These are phyloP conservation scores for Babylonia areolata DNA, from an alignment of 1,140 invertebrate genomes.

Conservation along the genomic window DNA sequence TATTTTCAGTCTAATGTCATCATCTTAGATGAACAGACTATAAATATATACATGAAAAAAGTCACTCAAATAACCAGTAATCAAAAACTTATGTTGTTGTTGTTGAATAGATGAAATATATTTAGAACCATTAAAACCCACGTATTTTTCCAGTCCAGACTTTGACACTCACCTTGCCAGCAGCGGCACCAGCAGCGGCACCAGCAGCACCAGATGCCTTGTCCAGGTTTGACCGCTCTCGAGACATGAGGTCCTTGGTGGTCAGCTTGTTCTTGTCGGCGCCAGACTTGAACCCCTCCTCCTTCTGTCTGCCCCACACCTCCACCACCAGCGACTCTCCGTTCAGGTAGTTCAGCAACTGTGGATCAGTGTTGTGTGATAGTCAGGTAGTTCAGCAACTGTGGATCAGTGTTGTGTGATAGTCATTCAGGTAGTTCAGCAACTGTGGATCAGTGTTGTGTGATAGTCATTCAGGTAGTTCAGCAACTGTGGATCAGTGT, in stretches of 20 bases:
- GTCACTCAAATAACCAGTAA: not conserved
- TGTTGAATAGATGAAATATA: not conserved
- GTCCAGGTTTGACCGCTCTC: slow-evolving; percentile 41
- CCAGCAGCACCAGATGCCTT: not conserved
- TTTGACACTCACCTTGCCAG: not conserved
- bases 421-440: too few species aligned
- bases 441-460: too few species aligned
- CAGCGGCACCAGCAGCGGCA: not conserved
- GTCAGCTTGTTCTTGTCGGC: slow-evolving; percentile 28
- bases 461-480: too few species aligned
- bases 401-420: too few species aligned
- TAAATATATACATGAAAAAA: not conserved
- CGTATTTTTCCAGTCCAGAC: not conserved
- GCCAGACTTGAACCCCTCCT: slow-evolving; percentile 42
- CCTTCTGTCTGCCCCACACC: slow-evolving; percentile 78
- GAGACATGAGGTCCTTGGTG: slow-evolving; percentile 50
- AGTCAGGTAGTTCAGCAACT: too few species aligned
- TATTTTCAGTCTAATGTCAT: not conserved
- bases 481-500: too few species aligned
- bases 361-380: too few species aligned
- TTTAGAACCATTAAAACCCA: not conserved
- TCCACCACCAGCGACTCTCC: slow-evolving; percentile 77
- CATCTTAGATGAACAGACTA: too few species aligned
- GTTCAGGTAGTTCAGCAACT: slow-evolving; percentile 79
- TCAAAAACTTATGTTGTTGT: not conserved